Evolutionary conservation across 2,113 vertebrate genomes (phyloP).

Genomic region (Pithys albifrons): DNA sequence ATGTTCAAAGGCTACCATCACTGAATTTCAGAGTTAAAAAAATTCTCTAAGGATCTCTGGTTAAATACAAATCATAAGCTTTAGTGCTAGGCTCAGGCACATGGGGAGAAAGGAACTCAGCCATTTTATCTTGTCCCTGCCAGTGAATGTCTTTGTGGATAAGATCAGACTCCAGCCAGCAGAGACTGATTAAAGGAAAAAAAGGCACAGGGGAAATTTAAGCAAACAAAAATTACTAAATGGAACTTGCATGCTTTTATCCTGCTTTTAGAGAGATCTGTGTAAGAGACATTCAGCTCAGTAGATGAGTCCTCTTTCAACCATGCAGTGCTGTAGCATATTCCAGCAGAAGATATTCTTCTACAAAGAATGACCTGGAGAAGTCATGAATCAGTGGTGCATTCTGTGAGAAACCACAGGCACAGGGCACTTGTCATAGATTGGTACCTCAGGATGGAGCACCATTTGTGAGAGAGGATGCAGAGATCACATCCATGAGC

Average conservation of each 20-base stretch:
- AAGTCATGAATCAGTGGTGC: background rate
- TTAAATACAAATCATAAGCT: background rate
- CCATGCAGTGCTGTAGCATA: background rate
- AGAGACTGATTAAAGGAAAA: background rate
- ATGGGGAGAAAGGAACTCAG: background rate
- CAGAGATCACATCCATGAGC: background rate
- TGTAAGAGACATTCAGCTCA: background rate
- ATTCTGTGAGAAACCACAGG: background rate
- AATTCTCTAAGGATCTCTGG: background rate
- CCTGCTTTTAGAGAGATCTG: background rate
- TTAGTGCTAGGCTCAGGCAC: background rate
- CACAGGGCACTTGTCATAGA: background rate
- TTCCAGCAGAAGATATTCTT: background rate
- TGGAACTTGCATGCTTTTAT: conserved; percentile 1
- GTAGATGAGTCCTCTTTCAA: background rate
- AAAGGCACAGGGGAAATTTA: background rate
- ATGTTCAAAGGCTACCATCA: background rate
- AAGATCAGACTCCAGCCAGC: conserved; percentile 16
- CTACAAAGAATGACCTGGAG: background rate
- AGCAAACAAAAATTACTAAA: conserved; percentile 24
- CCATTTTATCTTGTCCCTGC: conserved; percentile 15
- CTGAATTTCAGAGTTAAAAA: background rate
- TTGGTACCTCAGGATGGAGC: background rate
- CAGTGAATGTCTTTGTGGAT: conserved; percentile 28
- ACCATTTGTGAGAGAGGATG: background rate